Percentiles rank a stretch among this genome's conserved stretches.
phyloP scores from a whole-genome alignment of 2,888 invertebrate genomes.

The Carpatolechia fugitivella region DNA sequence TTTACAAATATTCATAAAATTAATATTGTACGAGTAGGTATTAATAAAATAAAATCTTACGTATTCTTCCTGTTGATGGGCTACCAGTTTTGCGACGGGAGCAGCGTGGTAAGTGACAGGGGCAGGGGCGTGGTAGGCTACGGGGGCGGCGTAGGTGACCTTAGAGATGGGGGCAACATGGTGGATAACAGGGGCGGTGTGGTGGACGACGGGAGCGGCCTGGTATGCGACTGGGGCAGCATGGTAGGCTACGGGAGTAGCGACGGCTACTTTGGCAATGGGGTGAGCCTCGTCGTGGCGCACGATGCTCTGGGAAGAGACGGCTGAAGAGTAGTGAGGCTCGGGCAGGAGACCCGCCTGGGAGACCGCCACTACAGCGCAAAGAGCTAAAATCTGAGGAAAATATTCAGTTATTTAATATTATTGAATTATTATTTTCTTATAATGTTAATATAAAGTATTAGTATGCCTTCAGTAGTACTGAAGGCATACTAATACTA shows the following conservation, averaged over 20 bases:
- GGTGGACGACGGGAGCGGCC: conserved; percentile 32
- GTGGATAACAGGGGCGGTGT: conserved; percentile 21
- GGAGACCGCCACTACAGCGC: conserved; percentile 38
- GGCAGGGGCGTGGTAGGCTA: conserved; percentile 37
- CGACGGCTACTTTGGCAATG: conserved; percentile 30
- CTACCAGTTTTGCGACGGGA: conserved; percentile 37
- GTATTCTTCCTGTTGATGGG: conserved; percentile 32
- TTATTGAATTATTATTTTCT: too few relatives aligned
- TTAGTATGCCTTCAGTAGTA: too few relatives aligned
- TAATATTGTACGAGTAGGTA: too few relatives aligned
- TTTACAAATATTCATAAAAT: not conserved
- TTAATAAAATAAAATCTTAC: conserved; percentile 6
- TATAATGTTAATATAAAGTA: too few relatives aligned
- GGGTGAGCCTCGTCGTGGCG: conserved; percentile 48
- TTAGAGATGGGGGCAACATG: conserved; percentile 26
- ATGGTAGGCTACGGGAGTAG: conserved; percentile 34
- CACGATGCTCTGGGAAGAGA: conserved; percentile 54
- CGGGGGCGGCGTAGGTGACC: conserved; percentile 35
- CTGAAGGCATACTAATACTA: too few relatives aligned
- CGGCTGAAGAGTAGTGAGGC: conserved; percentile 52
- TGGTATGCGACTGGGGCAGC: conserved; percentile 22
- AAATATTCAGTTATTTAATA: too few relatives aligned
- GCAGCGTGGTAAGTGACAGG: conserved; percentile 35
- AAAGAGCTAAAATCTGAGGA: conserved; percentile 35
- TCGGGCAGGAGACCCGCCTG: conserved; percentile 44